A percentile compares a stretch with the other conserved stretches of the same genome.
phyloP scores from a whole-genome alignment of 2,888 invertebrate species.

The Marronus borbonicus region DNA sequence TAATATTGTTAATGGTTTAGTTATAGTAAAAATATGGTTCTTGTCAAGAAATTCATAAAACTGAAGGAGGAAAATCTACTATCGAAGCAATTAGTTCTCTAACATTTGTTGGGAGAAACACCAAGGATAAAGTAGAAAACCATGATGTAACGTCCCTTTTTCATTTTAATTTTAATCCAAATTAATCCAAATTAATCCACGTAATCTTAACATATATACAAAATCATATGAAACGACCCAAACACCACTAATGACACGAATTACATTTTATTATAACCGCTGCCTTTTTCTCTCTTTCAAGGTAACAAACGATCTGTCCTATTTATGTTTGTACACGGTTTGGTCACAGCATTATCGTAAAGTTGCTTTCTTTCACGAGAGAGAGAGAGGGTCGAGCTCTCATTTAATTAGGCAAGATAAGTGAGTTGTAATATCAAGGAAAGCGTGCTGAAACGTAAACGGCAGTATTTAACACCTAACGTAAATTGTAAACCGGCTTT shows the following conservation, averaged over 20 bases:
- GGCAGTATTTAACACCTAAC: conserved; percentile 47
- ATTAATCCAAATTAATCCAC: neutral
- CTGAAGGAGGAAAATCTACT: too few relatives aligned
- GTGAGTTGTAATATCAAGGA: conserved; percentile 45
- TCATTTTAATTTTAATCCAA: neutral
- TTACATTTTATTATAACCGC: conserved; percentile 22
- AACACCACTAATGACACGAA: conserved; percentile 31
- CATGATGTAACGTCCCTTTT: neutral
- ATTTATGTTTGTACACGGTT: conserved; percentile 23
- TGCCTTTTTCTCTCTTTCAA: conserved; percentile 1
- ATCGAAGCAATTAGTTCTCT: too few relatives aligned
- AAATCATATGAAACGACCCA: conserved; percentile 13
- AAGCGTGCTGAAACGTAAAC: conserved; percentile 47
- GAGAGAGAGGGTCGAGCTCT: conserved; percentile 17
- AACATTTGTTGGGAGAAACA: too few relatives aligned
- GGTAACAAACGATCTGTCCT: conserved; percentile 30
- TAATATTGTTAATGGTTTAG: too few relatives aligned
- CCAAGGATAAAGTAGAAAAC: too few relatives aligned
- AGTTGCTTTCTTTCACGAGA: conserved; percentile 23
- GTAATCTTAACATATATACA: conserved; percentile 2
- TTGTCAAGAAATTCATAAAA: too few relatives aligned
- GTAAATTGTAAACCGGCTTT: conserved; percentile 47
- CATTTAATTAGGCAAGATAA: conserved; percentile 46
- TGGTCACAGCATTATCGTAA: neutral
- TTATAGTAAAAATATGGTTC: too few relatives aligned